Evolutionary conservation across 2,113 vertebrate genomes (phyloP).

Genomic region (Microtus oregoni): DNA sequence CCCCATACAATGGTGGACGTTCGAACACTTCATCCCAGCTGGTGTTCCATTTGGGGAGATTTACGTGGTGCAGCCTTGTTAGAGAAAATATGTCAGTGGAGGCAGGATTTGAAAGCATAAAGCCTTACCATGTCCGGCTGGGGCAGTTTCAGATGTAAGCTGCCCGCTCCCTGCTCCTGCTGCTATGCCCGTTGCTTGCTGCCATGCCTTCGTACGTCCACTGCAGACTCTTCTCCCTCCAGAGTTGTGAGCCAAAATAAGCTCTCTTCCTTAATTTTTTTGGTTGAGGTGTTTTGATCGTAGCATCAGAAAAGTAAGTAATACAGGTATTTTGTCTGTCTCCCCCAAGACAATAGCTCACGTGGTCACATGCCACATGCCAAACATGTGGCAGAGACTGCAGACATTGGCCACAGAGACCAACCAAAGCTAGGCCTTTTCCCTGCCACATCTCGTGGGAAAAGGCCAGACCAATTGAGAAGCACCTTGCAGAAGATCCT

Average conservation of each 20-base stretch:
- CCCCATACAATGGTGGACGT: not conserved
- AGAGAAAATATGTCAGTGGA: not conserved
- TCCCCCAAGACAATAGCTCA: conserved; percentile 2
- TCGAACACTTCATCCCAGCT: not conserved
- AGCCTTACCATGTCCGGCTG: not conserved
- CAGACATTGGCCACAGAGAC: not conserved
- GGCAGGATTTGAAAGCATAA: not conserved
- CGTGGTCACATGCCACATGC: not conserved
- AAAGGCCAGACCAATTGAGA: not conserved
- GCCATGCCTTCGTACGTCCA: not conserved
- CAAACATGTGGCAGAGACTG: not conserved
- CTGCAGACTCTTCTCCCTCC: not conserved
- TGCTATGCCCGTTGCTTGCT: not conserved
- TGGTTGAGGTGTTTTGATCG: not conserved
- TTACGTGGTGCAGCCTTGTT: not conserved
- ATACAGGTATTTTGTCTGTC: not conserved
- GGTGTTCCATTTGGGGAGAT: not conserved
- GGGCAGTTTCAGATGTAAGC: not conserved
- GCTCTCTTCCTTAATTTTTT: not conserved
- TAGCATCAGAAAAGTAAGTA: not conserved
- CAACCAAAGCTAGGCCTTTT: not conserved
- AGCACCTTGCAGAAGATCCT: not conserved
- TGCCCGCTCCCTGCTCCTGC: too few species aligned
- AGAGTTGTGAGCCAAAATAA: not conserved
- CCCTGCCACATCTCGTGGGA: not conserved